Conservation (phyloP, 2,113 vertebrate species). For the Origma solitaria region DNA sequence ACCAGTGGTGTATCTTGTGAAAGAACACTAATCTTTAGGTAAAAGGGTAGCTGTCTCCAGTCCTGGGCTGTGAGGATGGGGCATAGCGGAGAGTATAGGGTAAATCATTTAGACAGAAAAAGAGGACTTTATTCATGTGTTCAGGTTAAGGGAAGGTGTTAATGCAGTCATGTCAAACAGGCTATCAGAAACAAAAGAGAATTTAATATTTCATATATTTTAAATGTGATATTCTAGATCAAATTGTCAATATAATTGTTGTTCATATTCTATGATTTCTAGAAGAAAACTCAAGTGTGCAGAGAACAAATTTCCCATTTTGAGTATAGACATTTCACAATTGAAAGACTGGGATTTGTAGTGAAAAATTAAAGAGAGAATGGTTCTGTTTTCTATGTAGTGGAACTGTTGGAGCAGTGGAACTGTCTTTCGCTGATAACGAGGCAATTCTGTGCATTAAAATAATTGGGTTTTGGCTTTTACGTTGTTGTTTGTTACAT, state of each 20-base stretch:
- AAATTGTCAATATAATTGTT: background rate
- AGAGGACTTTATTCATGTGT: background rate
- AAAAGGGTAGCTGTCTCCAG: background rate
- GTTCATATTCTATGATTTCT: background rate
- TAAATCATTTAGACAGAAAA: background rate
- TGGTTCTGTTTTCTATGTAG: background rate
- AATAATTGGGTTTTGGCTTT: background rate
- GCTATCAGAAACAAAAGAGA: background rate
- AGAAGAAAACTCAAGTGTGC: background rate
- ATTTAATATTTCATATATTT: background rate
- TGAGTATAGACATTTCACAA: background rate
- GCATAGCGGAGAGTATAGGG: background rate
- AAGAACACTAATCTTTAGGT: background rate
- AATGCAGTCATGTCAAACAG: background rate
- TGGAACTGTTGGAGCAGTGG: background rate
- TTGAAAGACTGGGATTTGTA: background rate
- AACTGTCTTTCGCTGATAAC: background rate
- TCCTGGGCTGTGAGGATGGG: background rate
- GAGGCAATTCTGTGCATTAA: background rate
- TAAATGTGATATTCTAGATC: background rate
- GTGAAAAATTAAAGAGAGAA: background rate
- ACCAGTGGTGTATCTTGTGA: background rate
- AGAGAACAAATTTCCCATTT: background rate
- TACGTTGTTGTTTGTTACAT: background rate
- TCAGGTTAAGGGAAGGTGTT: background rate